Evolutionary conservation across 1,140 invertebrate species (phyloP), one percentile per base, ranked within the genome.

Genomic region (Bombus confusus): DNA sequence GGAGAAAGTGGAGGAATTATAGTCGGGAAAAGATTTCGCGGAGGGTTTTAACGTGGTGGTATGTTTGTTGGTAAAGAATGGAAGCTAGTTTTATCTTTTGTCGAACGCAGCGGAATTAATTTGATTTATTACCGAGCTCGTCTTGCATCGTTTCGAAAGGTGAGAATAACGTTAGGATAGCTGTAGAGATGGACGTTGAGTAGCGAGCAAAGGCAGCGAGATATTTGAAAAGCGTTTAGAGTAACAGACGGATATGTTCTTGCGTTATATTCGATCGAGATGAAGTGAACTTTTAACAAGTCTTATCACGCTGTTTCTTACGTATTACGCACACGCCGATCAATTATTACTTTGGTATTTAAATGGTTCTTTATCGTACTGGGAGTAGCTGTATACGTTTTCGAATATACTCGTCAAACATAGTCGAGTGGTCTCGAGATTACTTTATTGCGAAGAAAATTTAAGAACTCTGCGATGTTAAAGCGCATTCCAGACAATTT

Each of bases 401-500:
- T 18, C 28, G 15, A 31, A 2, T 31, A 37, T 9, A 68, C 34
- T 68, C 31, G 34, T 34, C 22, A 4, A 34, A 25, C 8, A 18
- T 18, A 6, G 64, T 18, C 2, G 31, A 62, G 28, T 13, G 28
- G 0, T 62, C 28, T n/a, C n/a, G 59, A 62, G 28, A 13, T 62
- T 62, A n/a, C 59, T 62, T 62, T n/a, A 62, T n/a, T 0, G 28
- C 28, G 10, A 62, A 13, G 59, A 62, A 62, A n/a, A 62, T 62
- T 13, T 13, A n/a, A 62, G 59, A 62, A 62, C 59, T 5, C 28
- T 41, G 52, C 22, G 18, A 41, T 28, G 62, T 52, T 25, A 39
- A 52, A 34, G 73, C 62, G 52, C 81, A 76, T 83, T 83, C 74
- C 73, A 68, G 13, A 41, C 57, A 68, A 75, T 83, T 76, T 76